These are phyloP conservation scores for Crotalus viridis DNA, from an alignment of 2,113 vertebrate species.

Conservation along the genomic window DNA sequence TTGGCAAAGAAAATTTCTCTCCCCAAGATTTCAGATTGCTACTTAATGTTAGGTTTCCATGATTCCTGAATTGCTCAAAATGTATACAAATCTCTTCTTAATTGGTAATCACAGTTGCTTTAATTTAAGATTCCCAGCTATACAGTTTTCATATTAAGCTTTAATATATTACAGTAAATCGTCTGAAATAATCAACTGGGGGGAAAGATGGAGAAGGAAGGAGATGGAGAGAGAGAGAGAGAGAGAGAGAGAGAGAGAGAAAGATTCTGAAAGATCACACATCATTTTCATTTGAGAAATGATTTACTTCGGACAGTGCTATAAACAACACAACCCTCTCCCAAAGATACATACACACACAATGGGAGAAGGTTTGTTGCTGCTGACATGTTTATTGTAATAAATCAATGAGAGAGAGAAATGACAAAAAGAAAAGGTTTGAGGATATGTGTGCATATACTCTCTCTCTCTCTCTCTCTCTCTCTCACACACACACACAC, in stretches of 20 bases:
- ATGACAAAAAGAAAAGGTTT: constrained; percentile 56
- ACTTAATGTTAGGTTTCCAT: not conserved
- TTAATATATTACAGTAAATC: constrained; percentile 79
- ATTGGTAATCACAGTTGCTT: constrained; percentile 88
- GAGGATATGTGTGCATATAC: constrained; percentile 50
- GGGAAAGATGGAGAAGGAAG: constrained; percentile 33
- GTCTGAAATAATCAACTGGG: constrained; percentile 79
- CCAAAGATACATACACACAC: constrained; percentile 78
- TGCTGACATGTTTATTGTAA: constrained; percentile 95
- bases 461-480: too few species aligned
- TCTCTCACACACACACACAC: constrained; percentile 65
- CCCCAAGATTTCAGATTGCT: not conserved
- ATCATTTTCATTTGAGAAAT: constrained; percentile 83
- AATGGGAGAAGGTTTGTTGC: constrained; percentile 85
- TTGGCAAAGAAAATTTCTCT: not conserved
- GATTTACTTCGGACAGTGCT: constrained; percentile 88
- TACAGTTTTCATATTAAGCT: constrained; percentile 82
- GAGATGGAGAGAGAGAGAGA: constrained; percentile 50
- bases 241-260: constrained; percentile 65
- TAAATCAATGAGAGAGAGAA: constrained; percentile 86
- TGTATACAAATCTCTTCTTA: constrained; percentile 92
- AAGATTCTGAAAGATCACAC: constrained; percentile 77
- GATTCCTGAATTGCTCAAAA: constrained; percentile 74
- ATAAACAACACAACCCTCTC: constrained; percentile 94
- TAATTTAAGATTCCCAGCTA: constrained; percentile 87